phyloP scores from a whole-genome alignment of 2,888 invertebrate species.

The Andrena minutula region DNA sequence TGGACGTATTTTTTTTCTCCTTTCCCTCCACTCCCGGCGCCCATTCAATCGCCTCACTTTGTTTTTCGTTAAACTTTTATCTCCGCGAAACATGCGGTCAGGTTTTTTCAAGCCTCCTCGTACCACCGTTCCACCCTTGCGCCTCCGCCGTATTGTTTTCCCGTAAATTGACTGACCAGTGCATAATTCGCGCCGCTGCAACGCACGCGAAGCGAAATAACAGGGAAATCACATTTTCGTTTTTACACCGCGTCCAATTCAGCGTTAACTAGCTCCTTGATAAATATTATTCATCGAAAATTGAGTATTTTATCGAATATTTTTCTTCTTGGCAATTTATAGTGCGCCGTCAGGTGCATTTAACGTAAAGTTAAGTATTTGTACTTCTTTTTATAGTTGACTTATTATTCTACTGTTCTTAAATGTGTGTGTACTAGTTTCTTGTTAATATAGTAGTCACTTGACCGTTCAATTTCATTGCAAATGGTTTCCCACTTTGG shows the following conservation, averaged over 20 bases:
- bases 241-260: background rate
- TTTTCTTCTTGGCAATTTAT: too few species aligned
- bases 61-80: slow-evolving; percentile 63
- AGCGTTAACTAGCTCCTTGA: slow-evolving; percentile 1
- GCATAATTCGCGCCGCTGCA: slow-evolving; percentile 31
- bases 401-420: background rate
- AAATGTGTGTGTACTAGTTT: background rate
- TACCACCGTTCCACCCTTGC: slow-evolving; percentile 39
- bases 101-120: slow-evolving; percentile 24
- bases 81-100: slow-evolving; percentile 62
- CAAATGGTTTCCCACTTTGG: too few species aligned
- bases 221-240: slow-evolving; percentile 8
- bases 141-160: slow-evolving; percentile 48
- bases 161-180: slow-evolving; percentile 49
- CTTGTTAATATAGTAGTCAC: background rate
- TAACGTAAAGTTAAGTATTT: too few species aligned
- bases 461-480: too few species aligned
- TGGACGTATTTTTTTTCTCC: slow-evolving; percentile 21
- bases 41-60: slow-evolving; percentile 49
- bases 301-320: too few species aligned
- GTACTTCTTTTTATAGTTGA: too few species aligned
- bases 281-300: background rate
- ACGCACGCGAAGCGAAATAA: slow-evolving; percentile 5
- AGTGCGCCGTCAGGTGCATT: too few species aligned
- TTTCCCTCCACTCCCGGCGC: slow-evolving; percentile 3